Percentiles rank a stretch among this genome's conserved stretches.
Evolutionary conservation across 2,888 invertebrate species (phyloP).

Genomic region (Acleris literana): DNA sequence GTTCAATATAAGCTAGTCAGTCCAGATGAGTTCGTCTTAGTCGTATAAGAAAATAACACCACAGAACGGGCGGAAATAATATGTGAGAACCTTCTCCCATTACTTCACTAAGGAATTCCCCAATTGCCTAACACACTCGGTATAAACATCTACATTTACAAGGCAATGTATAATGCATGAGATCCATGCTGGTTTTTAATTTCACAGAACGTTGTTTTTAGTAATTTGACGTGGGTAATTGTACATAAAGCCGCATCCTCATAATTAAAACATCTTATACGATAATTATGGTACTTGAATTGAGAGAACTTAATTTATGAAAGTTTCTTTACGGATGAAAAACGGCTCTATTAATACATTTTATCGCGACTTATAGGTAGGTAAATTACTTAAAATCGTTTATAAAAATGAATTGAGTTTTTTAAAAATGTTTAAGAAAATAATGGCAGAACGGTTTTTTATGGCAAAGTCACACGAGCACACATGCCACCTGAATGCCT

Average conservation of each 20-base stretch:
- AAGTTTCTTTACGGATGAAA: slow-evolving; percentile 2
- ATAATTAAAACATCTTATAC: slow-evolving; percentile 6
- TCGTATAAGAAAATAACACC: too few relatives aligned
- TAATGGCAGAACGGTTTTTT: too few relatives aligned
- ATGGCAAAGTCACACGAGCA: too few relatives aligned
- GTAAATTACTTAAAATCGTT: too few relatives aligned
- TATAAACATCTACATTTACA: slow-evolving; percentile 6
- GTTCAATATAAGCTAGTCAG: too few relatives aligned
- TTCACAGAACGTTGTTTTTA: slow-evolving; percentile 22
- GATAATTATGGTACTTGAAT: slow-evolving; percentile 5
- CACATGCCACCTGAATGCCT: too few relatives aligned
- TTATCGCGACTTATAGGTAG: not conserved
- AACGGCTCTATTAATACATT: slow-evolving; percentile 1
- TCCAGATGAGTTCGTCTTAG: too few relatives aligned
- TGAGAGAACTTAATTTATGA: slow-evolving; percentile 11
- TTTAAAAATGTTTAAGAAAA: too few relatives aligned
- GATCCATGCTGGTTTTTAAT: slow-evolving; percentile 13
- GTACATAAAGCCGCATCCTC: slow-evolving; percentile 10
- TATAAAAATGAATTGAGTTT: too few relatives aligned
- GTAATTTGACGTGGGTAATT: slow-evolving; percentile 6
- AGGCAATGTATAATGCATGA: slow-evolving; percentile 1
- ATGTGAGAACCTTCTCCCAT: not conserved
- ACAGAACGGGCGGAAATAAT: too few relatives aligned
- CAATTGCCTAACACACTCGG: not conserved
- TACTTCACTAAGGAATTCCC: not conserved